Conservation (phyloP, 2,113 vertebrate genomes). For the Benitochromis conjunctus region DNA sequence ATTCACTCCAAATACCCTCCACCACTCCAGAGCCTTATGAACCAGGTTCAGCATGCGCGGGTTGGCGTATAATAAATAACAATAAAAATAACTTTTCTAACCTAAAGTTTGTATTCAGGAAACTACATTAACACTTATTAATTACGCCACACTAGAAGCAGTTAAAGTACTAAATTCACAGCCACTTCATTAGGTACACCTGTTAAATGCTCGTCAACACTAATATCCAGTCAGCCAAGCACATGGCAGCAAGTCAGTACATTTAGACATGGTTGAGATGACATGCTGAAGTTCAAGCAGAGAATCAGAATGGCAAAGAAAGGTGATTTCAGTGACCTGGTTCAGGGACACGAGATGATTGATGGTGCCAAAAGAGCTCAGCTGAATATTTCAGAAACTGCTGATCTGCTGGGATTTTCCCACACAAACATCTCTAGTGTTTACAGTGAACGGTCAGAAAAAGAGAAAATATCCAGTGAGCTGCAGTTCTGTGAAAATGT, state of each 20-base stretch:
- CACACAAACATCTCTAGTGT: background rate
- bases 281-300: background rate
- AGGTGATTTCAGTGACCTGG: background rate
- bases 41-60: slow-evolving; percentile 55
- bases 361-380: background rate
- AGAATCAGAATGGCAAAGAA: background rate
- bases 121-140: background rate
- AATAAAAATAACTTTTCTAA: background rate
- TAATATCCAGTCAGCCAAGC: background rate
- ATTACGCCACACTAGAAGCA: background rate
- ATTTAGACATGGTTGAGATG: background rate
- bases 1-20: slow-evolving; percentile 31
- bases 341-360: background rate
- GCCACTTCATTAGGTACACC: background rate
- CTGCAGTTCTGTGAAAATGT: background rate
- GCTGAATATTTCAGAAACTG: background rate
- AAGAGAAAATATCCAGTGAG: background rate
- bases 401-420: background rate
- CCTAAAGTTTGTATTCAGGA: background rate
- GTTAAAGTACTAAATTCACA: background rate
- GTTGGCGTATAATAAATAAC: background rate
- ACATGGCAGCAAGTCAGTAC: background rate
- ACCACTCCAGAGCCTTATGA: slow-evolving; percentile 45
- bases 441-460: background rate
- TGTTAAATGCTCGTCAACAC: background rate